Percentiles rank a stretch among this genome's conserved stretches.
These are phyloP conservation scores for Lepidochitona cinerea DNA, from an alignment of 2,888 invertebrate species.

Conservation along the genomic window DNA sequence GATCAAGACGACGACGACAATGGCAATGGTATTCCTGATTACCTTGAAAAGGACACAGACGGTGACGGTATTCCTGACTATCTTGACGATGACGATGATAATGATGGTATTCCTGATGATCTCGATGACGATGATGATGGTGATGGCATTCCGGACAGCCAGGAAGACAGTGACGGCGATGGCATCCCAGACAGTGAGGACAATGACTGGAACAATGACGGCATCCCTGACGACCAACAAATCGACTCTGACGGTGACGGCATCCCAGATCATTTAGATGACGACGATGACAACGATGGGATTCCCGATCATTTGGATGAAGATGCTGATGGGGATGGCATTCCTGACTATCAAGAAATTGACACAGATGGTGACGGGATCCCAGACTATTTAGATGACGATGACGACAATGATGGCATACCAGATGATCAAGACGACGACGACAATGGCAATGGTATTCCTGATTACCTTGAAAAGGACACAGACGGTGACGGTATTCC, in stretches of 20 bases:
- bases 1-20: slow-evolving; percentile 24
- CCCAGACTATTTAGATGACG: slow-evolving; percentile 45
- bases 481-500: slow-evolving; percentile 65
- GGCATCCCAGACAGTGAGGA: slow-evolving; percentile 31
- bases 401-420: slow-evolving; percentile 51
- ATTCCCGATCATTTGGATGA: slow-evolving; percentile 17
- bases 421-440: slow-evolving; percentile 51
- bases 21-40: slow-evolving; percentile 56
- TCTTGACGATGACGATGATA: slow-evolving; percentile 53
- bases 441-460: slow-evolving; percentile 57
- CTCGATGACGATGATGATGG: slow-evolving; percentile 42
- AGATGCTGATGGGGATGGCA: slow-evolving; percentile 52
- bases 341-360: slow-evolving; percentile 38
- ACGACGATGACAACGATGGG: slow-evolving; percentile 31
- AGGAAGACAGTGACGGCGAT: slow-evolving; percentile 22
- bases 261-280: slow-evolving; percentile 30
- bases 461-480: slow-evolving; percentile 44
- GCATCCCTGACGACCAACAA: slow-evolving; percentile 13
- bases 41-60: slow-evolving; percentile 48
- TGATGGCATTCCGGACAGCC: slow-evolving; percentile 42
- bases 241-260: slow-evolving; percentile 30
- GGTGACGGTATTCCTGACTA: slow-evolving; percentile 57
- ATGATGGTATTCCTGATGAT: slow-evolving; percentile 53
- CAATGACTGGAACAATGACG: slow-evolving; percentile 29
- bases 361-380: slow-evolving; percentile 39